phyloP scores from a whole-genome alignment of 2,113 vertebrate genomes.

The Hassar affinis region DNA sequence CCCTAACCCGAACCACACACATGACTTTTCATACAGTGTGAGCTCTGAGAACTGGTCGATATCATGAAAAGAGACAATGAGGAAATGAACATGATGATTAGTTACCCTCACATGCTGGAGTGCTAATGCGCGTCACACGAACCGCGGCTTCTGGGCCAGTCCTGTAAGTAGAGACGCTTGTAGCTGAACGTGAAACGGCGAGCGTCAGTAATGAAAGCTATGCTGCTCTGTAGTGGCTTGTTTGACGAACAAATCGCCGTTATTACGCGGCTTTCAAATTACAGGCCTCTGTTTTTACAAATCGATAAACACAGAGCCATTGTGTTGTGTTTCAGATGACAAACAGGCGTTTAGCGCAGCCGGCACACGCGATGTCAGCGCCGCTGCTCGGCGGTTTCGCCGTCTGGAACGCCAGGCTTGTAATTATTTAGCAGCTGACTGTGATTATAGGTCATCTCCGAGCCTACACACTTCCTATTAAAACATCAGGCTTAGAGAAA shows the following conservation, averaged over 20 bases:
- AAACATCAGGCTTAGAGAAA: conserved; percentile 56
- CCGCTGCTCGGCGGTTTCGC: conserved; percentile 55
- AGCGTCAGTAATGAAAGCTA: background rate
- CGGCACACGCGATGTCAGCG: conserved; percentile 58
- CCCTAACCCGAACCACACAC: background rate
- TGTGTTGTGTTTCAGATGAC: conserved; percentile 48
- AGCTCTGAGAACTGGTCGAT: background rate
- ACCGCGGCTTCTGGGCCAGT: background rate
- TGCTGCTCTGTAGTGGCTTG: background rate
- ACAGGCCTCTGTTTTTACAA: conserved; percentile 54
- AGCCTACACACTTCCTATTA: conserved; percentile 64
- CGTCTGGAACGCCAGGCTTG: conserved; percentile 67
- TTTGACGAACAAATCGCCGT: conserved; percentile 15
- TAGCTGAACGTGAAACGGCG: background rate
- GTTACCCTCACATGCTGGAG: background rate
- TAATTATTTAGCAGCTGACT: conserved; percentile 76
- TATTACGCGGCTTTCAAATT: conserved; percentile 45
- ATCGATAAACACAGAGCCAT: conserved; percentile 59
- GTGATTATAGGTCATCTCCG: conserved; percentile 70
- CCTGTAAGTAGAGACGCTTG: background rate
- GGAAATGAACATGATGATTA: background rate
- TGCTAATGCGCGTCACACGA: background rate
- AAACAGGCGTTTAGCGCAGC: conserved; percentile 53
- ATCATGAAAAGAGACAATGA: background rate
- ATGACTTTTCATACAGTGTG: background rate